A percentile compares a stretch with the other conserved stretches of the same genome.
Conservation (phyloP, 2,797 vertebrate species). For the Bovichtus diacanthus region DNA sequence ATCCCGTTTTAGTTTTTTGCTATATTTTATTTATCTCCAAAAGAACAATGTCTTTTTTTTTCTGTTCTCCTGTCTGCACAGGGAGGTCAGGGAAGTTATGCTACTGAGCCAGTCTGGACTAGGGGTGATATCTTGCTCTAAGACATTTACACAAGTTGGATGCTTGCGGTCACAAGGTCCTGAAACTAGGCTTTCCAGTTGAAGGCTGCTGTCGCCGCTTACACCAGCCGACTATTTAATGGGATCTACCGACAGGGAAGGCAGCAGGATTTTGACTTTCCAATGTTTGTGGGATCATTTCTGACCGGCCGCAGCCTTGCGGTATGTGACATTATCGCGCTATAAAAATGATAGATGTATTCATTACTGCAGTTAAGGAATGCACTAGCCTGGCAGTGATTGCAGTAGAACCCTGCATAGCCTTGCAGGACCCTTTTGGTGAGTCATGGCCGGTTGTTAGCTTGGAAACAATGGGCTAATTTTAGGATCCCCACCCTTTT, state of each 20-base stretch:
- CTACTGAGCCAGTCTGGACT: neutral
- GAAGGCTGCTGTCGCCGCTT: conserved; percentile 46
- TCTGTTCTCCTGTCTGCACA: neutral
- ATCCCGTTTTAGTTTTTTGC: neutral
- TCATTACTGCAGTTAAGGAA: conserved; percentile 52
- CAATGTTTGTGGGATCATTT: conserved; percentile 54
- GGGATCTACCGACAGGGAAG: conserved; percentile 50
- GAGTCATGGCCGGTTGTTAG: conserved; percentile 21
- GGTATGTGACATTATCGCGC: conserved; percentile 54
- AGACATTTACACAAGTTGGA: conserved; percentile 32
- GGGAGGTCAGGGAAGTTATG: neutral
- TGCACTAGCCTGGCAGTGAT: conserved; percentile 43
- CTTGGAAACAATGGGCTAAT: conserved; percentile 38
- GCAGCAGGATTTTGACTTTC: conserved; percentile 36
- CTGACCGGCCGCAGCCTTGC: conserved; percentile 47
- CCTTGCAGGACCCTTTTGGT: conserved; percentile 2
- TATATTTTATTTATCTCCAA: neutral
- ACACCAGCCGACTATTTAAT: conserved; percentile 51
- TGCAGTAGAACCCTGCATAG: neutral
- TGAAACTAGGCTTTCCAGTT: conserved; percentile 23
- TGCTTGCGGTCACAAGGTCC: conserved; percentile 22
- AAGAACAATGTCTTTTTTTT: neutral
- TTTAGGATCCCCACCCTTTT: conserved; percentile 18
- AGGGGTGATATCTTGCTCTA: neutral
- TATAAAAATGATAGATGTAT: conserved; percentile 55